Base-by-base conservation (phyloP, 2,113 vertebrate genomes). In the Otis tarda region DNA sequence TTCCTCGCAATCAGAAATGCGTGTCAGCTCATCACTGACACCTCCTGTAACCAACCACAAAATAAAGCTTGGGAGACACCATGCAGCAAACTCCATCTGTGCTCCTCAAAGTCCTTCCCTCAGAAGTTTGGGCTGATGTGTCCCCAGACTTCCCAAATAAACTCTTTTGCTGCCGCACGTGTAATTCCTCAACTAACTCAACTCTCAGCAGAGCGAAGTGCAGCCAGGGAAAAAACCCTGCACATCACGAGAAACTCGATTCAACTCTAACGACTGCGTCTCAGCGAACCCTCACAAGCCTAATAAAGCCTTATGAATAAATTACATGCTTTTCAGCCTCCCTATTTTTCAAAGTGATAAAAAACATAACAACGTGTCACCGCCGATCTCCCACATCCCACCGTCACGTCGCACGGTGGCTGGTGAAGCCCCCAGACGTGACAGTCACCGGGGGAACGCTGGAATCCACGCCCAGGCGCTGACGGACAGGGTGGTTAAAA, bases 131-230 rank as follows among this genome's bases (percentile, higher is more conserved):
- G 35, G 49, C 33, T 75, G 28, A 17, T 76, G 35, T 74, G 31
- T 25, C 55, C 28, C 75, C 56, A 63, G 45, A 5, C 16, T 31
- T 89, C 49, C 52, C 49, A 81, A 61, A 64, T 43, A 53, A 25
- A 21, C 0, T 35, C 33, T 9, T 61, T 57, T 1, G 0, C 27
- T 67, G 47, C 61, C 7, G 3, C n/a, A 3, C 0, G 0, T 31
- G 47, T 21, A 25, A 79, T 47, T 67, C 70, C 76, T 35, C 24
- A 22, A 57, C 18, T 64, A n/a, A 43, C 49, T 69, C 71, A 15
- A 13, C 23, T 25, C 65, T 47, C 71, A 49, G 61, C 88, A 39
- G 33, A 65, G 55, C 3, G 3, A 24, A 31, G 19, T 25, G 31
- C 41, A 53, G 55, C 69, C 1, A 2, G 37, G 74, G 21, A 13